Evolutionary conservation across 2,888 invertebrate genomes (phyloP).

Genomic region (Xestia c-nigrum): DNA sequence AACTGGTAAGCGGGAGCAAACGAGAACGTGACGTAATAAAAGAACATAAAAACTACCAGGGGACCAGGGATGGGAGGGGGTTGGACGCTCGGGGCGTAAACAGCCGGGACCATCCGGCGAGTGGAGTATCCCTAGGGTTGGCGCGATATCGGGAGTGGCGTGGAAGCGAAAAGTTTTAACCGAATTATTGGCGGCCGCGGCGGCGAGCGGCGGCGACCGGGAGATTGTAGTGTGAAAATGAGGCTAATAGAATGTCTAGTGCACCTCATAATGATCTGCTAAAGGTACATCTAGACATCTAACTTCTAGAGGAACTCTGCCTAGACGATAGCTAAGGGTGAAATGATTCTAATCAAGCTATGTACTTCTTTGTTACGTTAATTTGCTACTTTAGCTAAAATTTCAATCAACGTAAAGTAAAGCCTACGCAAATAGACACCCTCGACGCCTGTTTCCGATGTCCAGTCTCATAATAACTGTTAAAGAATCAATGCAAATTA

Average conservation of each 20-base stretch:
- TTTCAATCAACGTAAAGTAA: neutral
- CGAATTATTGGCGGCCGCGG: conserved; percentile 17
- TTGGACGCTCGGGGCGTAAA: conserved; percentile 67
- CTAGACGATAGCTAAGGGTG: neutral
- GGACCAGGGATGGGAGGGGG: conserved; percentile 65
- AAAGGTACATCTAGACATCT: neutral
- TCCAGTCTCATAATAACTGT: neutral
- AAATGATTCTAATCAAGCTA: neutral
- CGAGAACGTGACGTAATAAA: conserved; percentile 72
- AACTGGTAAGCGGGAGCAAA: conserved; percentile 70
- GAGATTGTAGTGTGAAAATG: conserved; percentile 5
- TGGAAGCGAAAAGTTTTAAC: conserved; percentile 32
- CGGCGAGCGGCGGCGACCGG: too few species aligned
- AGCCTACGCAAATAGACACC: neutral
- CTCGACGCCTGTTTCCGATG: neutral
- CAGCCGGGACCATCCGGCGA: conserved; percentile 69
- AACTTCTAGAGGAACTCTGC: neutral
- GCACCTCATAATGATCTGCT: neutral
- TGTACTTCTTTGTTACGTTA: neutral
- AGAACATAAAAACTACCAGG: conserved; percentile 70
- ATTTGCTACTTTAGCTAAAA: neutral
- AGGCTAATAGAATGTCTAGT: neutral
- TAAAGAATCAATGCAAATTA: too few species aligned
- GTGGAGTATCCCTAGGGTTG: conserved; percentile 56
- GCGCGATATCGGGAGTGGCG: conserved; percentile 24